phyloP scores from a whole-genome alignment of 2,888 invertebrate species.

The Opisthograptis luteolata region DNA sequence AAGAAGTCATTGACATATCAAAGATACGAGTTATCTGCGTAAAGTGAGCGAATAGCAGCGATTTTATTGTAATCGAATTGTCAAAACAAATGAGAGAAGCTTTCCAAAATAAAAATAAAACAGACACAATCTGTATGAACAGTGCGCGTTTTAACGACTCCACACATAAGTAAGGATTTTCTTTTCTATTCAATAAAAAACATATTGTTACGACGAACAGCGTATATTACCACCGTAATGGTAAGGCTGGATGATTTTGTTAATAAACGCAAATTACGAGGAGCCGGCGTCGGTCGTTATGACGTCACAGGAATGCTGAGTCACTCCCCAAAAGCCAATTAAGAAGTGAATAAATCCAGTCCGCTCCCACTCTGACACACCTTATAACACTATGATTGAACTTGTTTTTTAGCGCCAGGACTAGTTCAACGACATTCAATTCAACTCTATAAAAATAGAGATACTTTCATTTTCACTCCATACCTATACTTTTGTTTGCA shows the following conservation, averaged over 20 bases:
- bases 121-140: too few relatives aligned
- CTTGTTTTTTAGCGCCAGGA: conserved; percentile 27
- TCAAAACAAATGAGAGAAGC: too few relatives aligned
- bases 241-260: conserved; percentile 18
- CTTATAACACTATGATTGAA: conserved; percentile 29
- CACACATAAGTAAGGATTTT: not conserved
- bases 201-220: not conserved
- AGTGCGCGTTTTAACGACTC: too few relatives aligned
- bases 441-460: conserved; percentile 24
- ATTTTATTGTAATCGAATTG: too few relatives aligned
- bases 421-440: conserved; percentile 41
- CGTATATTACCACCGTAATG: conserved; percentile 6
- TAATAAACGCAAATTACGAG: conserved; percentile 43
- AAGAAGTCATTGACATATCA: too few relatives aligned
- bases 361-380: conserved; percentile 30
- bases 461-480: conserved; percentile 33
- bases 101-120: too few relatives aligned
- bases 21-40: too few relatives aligned
- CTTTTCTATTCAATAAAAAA: not conserved
- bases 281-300: conserved; percentile 30
- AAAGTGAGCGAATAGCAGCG: too few relatives aligned
- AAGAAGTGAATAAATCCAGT: conserved; percentile 36
- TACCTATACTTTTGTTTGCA: conserved; percentile 10
- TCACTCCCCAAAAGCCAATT: conserved; percentile 50
- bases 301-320: conserved; percentile 57